Evolutionary conservation across 2,888 invertebrate genomes (phyloP).

Genomic region (Cataglyphis livida): DNA sequence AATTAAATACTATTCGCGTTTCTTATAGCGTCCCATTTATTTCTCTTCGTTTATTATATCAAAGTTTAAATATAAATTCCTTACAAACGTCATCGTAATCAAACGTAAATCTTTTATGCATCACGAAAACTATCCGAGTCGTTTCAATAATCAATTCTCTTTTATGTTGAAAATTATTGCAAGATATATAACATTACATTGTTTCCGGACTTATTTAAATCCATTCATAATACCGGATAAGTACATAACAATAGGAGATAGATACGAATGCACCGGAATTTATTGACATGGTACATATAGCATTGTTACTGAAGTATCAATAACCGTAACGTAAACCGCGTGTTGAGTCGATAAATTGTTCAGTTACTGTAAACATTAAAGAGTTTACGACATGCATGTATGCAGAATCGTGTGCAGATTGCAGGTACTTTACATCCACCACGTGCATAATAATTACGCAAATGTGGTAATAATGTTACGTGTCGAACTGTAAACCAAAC

Average conservation of each 20-base stretch:
- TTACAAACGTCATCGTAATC: neutral
- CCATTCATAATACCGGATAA: neutral
- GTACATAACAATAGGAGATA: neutral
- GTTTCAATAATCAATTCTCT: neutral
- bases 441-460: conserved; percentile 45
- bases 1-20: neutral
- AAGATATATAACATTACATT: neutral
- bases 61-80: neutral
- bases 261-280: conserved; percentile 23
- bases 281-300: conserved; percentile 46
- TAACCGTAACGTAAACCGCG: conserved; percentile 42
- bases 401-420: conserved; percentile 45
- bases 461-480: conserved; percentile 50
- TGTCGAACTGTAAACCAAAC: conserved; percentile 52
- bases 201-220: conserved; percentile 36
- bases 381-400: conserved; percentile 39
- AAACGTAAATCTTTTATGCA: neutral
- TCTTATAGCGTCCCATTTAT: neutral
- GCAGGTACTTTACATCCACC: conserved; percentile 35
- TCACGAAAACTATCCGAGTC: neutral
- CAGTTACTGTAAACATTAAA: conserved; percentile 50
- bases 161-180: conserved; percentile 1
- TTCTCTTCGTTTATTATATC: neutral
- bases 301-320: conserved; percentile 53
- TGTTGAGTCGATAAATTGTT: conserved; percentile 51